Base-by-base conservation (phyloP, 2,113 vertebrate genomes). In the Chaetodon auriga region DNA sequence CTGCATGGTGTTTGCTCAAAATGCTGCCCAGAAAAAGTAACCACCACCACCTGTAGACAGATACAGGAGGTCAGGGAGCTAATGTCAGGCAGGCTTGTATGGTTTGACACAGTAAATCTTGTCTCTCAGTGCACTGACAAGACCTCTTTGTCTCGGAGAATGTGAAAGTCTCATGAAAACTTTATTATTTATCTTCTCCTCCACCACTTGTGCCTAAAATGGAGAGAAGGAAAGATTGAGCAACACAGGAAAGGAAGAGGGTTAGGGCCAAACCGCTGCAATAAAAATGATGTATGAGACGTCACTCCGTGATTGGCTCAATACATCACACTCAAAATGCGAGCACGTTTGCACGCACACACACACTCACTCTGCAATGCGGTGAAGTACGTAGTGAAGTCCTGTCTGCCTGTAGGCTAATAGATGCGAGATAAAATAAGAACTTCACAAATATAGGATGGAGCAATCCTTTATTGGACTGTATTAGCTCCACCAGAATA, bases 281-380 rank as follows among this genome's bases (percentile, higher is more conserved):
- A 94, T 94, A 94, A 94, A 94, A 94, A 92, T 95, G 94, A 95
- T 94, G 90, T 92, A 94, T 93, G 92, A 90, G 90, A 88, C 57
- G 90, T 93, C 92, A 91, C 51, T 73, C 78, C 13, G 64, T 85
- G 90, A 93, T 92, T 90, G 85, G 91, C 85, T 87, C 89, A 7
- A 94, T 94, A 88, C 87, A 94, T 94, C 93, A 94, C 90, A 80
- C 87, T 92, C 89, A 68, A 82, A 88, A 84, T 77, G 45, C 36
- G 25, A 48, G 63, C 68, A n/a, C 0, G 46, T 57, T 46, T 21
- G 60, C 86, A 65, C n/a, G 1, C 77, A 43, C 61, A n/a, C 46
- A 79, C 81, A 53, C 74, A 73, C 66, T 55, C 72, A 0, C 68
- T 54, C 38, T n/a, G 4, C 13, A 48, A 6, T 6, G 68, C 7